phyloP scores from a whole-genome alignment of 2,888 invertebrate genomes.

The Trissolcus japonicus region DNA sequence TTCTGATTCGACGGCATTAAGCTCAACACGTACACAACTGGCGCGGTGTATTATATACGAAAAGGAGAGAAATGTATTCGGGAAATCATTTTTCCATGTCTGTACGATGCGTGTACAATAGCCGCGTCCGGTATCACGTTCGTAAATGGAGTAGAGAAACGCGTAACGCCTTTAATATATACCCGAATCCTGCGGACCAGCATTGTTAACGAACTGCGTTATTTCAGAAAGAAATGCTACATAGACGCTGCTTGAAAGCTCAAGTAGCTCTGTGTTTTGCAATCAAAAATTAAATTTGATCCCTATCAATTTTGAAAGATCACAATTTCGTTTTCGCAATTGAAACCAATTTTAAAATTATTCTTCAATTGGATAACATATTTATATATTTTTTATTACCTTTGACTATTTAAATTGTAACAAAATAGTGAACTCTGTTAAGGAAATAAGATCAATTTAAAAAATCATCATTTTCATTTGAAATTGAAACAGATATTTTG shows the following conservation, averaged over 20 bases:
- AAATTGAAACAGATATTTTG: too few species aligned
- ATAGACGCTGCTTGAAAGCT: conserved; percentile 27
- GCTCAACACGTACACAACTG: conserved; percentile 21
- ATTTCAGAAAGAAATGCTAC: conserved; percentile 26
- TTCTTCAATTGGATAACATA: too few species aligned
- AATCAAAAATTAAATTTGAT: background rate
- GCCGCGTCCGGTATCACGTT: conserved; percentile 44
- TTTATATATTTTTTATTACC: too few species aligned
- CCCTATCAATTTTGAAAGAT: too few species aligned
- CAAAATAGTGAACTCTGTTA: too few species aligned
- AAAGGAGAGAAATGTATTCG: conserved; percentile 40
- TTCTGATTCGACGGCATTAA: background rate
- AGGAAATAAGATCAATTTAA: too few species aligned
- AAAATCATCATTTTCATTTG: too few species aligned
- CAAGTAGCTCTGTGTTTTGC: conserved; percentile 26
- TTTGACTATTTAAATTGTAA: too few species aligned
- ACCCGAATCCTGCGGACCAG: conserved; percentile 38
- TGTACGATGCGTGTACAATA: conserved; percentile 46
- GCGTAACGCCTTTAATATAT: conserved; percentile 41
- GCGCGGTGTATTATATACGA: conserved; percentile 24
- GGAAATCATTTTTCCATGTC: conserved; percentile 54
- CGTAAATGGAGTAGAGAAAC: conserved; percentile 53
- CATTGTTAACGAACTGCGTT: conserved; percentile 39
- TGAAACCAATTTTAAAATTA: too few species aligned
- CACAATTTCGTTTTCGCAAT: too few species aligned